Evolutionary conservation across 2,888 invertebrate species (phyloP).

Genomic region (Masnerella sp.): DNA sequence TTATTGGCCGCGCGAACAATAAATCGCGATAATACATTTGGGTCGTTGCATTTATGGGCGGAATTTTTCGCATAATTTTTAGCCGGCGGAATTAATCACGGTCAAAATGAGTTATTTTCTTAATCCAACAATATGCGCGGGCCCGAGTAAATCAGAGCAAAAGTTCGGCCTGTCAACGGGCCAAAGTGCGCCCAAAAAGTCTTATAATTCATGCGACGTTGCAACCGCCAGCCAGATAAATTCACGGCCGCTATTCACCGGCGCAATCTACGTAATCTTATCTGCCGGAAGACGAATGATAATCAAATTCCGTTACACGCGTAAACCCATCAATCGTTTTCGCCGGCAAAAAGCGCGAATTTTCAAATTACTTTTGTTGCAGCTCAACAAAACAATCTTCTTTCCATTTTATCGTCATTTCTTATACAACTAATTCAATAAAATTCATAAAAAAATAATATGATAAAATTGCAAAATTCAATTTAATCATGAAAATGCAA

Average conservation of each 20-base stretch:
- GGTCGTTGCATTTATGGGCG: constrained; percentile 48
- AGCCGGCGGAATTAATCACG: constrained; percentile 50
- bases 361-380: too few relatives aligned
- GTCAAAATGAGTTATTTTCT: constrained; percentile 56
- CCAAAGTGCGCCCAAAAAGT: constrained; percentile 57
- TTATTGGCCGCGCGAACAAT: constrained; percentile 45
- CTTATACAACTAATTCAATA: too few relatives aligned
- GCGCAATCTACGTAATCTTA: constrained; percentile 58
- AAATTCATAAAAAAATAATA: too few relatives aligned
- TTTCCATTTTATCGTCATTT: too few relatives aligned
- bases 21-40: constrained; percentile 50
- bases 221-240: constrained; percentile 56
- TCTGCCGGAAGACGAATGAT: constrained; percentile 58
- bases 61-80: constrained; percentile 51
- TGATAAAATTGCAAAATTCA: too few relatives aligned
- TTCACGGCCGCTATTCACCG: constrained; percentile 54
- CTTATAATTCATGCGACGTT: constrained; percentile 59
- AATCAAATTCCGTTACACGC: constrained; percentile 56
- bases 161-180: constrained; percentile 58
- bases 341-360: too few relatives aligned
- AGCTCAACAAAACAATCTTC: too few relatives aligned
- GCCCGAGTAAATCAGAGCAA: constrained; percentile 57
- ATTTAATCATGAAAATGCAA: too few relatives aligned
- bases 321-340: constrained; percentile 50
- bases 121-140: constrained; percentile 57